phyloP scores from a whole-genome alignment of 2,113 vertebrate genomes.

The Bos indicus region DNA sequence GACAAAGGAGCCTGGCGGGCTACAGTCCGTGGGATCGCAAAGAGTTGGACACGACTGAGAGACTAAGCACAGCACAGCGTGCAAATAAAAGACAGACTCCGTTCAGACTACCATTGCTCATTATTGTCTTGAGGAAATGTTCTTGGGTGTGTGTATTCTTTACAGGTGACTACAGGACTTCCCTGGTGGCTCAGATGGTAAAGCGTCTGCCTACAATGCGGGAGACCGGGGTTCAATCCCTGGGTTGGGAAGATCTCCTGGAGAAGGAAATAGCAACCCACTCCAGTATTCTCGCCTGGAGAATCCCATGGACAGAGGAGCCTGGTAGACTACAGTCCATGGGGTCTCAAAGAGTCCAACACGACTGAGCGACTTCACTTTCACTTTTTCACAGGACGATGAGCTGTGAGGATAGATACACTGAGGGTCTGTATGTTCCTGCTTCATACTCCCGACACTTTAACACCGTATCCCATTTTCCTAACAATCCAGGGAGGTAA shows the following conservation, averaged over 20 bases:
- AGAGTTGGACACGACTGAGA: neutral
- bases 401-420: neutral
- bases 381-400: neutral
- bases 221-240: too few relatives aligned
- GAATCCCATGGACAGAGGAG: too few relatives aligned
- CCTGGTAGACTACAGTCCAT: too few relatives aligned
- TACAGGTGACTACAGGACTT: neutral
- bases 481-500: neutral
- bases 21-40: accelerated
- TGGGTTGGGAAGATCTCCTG: too few relatives aligned
- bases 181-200: too few relatives aligned
- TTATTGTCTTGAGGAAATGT: neutral
- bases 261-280: too few relatives aligned
- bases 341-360: accelerated
- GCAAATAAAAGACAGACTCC: neutral
- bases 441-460: neutral
- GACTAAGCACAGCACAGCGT: neutral
- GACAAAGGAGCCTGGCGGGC: accelerated
- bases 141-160: neutral
- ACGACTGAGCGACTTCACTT: accelerated
- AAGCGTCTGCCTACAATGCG: too few relatives aligned
- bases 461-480: neutral
- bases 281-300: too few relatives aligned
- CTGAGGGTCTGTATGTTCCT: neutral
- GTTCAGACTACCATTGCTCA: neutral